Evolutionary conservation across 2,797 vertebrate species (phyloP), one percentile per base, ranked within the genome.

Genomic region (Crenuchus spilurus): DNA sequence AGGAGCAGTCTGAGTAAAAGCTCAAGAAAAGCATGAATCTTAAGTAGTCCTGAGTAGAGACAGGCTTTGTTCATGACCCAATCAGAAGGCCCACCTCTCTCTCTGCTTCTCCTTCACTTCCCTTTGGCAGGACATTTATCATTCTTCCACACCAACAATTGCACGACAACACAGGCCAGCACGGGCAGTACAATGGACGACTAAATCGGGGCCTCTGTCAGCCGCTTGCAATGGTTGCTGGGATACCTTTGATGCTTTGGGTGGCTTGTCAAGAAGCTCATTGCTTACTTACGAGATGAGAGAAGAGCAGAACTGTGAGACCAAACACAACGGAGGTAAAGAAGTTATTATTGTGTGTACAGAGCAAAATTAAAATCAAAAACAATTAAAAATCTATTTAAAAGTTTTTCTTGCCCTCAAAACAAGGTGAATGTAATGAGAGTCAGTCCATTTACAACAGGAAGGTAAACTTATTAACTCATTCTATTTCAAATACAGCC

Each of bases 121-220:
- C 87, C 90, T 91, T 85, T 77, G 88, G 83, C 79, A 84, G 82
- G 85, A 88, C 90, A 91, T 91, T 91, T 89, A 93, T 90, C 89
- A 95, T 90, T 90, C 88, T 88, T 88, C 69, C 82, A 80, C 51
- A 85, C 66, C 73, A 89, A 93, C 91, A 92, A 92, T 91, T 90
- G 84, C 86, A 85, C 85, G 74, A 82, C 82, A 90, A 92, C 88
- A 91, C 83, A 86, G 89, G 87, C 87, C 65, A 84, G 88, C 83
- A 85, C 83, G 72, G 80, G 74, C 74, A 79, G 54, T 86, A 93
- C 91, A 94, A 94, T 91, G 78, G 86, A 72, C 75, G 70, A 81
- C 83, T 75, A 87, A 87, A 87, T 75, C 66, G 65, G 80, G 84
- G 79, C 81, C 87, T 75, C 81, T 65, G 81, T 84, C 82, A 76